Evolutionary conservation across 2,888 invertebrate genomes (phyloP).

Genomic region (Eristalis pertinax): DNA sequence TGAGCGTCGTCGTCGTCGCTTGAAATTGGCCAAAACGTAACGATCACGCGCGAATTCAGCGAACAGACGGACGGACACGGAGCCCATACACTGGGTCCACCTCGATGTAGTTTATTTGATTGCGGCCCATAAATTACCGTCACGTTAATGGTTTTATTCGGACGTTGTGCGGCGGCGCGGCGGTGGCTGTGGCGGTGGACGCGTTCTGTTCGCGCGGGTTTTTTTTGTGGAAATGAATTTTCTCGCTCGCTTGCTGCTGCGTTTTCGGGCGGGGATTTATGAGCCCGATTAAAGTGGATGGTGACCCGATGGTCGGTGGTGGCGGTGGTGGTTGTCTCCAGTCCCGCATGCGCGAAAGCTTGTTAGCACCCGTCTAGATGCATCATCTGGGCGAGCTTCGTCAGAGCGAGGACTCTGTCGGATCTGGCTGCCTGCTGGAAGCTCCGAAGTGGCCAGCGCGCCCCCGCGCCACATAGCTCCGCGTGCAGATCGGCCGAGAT

Average conservation of each 20-base stretch:
- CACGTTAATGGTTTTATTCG: conserved; percentile 72
- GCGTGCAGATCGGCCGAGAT: conserved; percentile 61
- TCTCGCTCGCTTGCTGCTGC: conserved; percentile 52
- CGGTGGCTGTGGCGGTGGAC: conserved; percentile 8
- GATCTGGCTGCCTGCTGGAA: conserved; percentile 27
- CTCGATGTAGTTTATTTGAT: conserved; percentile 72
- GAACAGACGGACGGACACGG: conserved; percentile 30
- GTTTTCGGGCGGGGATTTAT: conserved; percentile 56
- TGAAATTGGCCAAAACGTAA: conserved; percentile 68
- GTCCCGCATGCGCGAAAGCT: conserved; percentile 67
- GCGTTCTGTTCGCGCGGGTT: conserved; percentile 8
- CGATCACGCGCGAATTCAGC: conserved; percentile 44
- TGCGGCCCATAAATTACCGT: conserved; percentile 69
- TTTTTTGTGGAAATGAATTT: conserved; percentile 62
- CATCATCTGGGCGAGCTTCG: conserved; percentile 14
- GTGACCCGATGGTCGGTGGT: conserved; percentile 57
- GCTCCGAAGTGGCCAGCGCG: conserved; percentile 39
- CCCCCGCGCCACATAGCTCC: conserved; percentile 64
- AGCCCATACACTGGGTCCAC: conserved; percentile 45
- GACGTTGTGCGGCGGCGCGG: conserved; percentile 12
- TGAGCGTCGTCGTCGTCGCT: conserved; percentile 21
- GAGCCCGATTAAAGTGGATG: conserved; percentile 70
- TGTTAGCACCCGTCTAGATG: conserved; percentile 55
- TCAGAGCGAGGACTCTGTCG: conserved; percentile 44
- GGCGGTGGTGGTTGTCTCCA: background rate